Percentiles rank a stretch among this genome's conserved stretches.
Conservation (phyloP, 2,888 invertebrate genomes). For the Thalpophila matura region DNA sequence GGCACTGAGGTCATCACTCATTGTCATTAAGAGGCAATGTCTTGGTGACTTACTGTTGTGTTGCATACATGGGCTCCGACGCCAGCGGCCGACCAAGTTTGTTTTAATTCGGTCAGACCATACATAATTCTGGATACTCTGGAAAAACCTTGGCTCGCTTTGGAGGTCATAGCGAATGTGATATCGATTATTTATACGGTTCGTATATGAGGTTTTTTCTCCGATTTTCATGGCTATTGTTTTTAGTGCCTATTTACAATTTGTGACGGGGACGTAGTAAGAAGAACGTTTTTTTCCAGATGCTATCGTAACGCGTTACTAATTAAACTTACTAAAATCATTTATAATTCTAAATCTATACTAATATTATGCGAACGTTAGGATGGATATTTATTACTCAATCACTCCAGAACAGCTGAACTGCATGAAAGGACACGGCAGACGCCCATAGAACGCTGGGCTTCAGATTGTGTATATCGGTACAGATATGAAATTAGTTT, state of each 20-base stretch:
- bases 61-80: slow-evolving; percentile 16
- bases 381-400: too few relatives aligned
- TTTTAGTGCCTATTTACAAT: background rate
- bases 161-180: slow-evolving; percentile 27
- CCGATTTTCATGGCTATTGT: background rate
- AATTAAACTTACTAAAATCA: too few relatives aligned
- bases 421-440: too few relatives aligned
- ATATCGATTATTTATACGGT: slow-evolving; percentile 17
- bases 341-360: too few relatives aligned
- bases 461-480: too few relatives aligned
- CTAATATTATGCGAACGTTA: too few relatives aligned
- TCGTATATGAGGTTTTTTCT: too few relatives aligned
- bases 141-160: slow-evolving; percentile 33
- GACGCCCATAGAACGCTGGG: too few relatives aligned
- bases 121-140: slow-evolving; percentile 44
- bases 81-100: slow-evolving; percentile 20
- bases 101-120: slow-evolving; percentile 28
- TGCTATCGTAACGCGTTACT: background rate
- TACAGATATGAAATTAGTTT: too few relatives aligned
- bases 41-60: slow-evolving; percentile 15
- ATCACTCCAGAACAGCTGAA: too few relatives aligned
- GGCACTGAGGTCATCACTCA: slow-evolving; percentile 11
- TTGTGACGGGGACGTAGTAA: background rate
- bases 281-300: background rate
- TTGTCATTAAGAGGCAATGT: slow-evolving; percentile 13